Base-by-base conservation (phyloP, 2,113 vertebrate species). In the Corythornis cristatus region DNA sequence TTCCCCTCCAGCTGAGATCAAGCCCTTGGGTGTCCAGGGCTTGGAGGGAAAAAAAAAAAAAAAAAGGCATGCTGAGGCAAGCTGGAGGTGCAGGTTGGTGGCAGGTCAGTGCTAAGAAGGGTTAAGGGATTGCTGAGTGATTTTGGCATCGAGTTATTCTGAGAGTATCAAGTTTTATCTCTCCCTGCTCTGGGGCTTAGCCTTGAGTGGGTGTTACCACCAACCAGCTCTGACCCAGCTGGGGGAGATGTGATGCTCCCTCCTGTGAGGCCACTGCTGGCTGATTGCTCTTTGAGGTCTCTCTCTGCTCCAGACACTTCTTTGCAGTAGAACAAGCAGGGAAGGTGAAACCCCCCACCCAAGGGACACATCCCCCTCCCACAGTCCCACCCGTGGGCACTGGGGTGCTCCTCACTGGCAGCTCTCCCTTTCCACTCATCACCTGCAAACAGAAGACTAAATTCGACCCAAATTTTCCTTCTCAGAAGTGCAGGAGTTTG, bases 371-470 rank as follows among this genome's bases (percentile, higher is more conserved):
- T 20, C 40, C n/a, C 42, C 28, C 18, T 62, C 40, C 31, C 40
- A 28, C 10, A 0, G 7, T 35, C 57, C 33, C 45, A n/a, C 9
- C 26, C 4, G 0, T 12, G 40, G 78, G 23, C 2, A 0, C 60
- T 37, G 51, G 11, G 17, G 43, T 23, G 20, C 40, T 76, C 48
- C 57, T 29, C 11, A 6, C 0, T 1, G 42, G 12, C 23, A 19
- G 6, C 7, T 57, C 33, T 43, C 58, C 33, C 50, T 31, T 70
- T 22, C 67, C 42, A 22, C 29, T 54, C 48, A 8, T 35, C 16
- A 28, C 33, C 31, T 20, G 8, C 35, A 22, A 67, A 23, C 37
- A 54, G 15, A 17, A 16, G 23, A 40, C 25, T 6, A 43, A n/a
- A 45, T 58, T 6, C 19, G 50, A 71, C 43, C 57, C 43, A 21